phyloP scores from a whole-genome alignment of 2,113 vertebrate genomes.

The Ptychochromis oligacanthus region DNA sequence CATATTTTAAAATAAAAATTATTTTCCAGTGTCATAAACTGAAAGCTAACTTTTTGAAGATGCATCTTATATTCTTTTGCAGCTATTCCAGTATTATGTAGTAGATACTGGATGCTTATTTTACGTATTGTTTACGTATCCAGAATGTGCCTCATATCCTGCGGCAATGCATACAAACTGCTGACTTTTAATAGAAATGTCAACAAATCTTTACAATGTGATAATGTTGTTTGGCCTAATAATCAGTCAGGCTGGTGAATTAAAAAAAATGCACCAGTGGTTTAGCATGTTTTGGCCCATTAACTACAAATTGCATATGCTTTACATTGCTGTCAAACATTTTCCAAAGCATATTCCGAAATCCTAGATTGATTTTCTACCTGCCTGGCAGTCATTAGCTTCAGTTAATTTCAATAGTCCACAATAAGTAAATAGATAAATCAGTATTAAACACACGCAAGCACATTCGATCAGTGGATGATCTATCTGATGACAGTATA shows the following conservation, averaged over 20 bases:
- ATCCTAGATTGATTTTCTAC: conserved; percentile 27
- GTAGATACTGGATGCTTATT: not conserved
- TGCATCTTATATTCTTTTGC: not conserved
- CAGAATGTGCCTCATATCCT: not conserved
- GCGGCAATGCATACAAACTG: not conserved
- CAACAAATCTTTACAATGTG: conserved; percentile 8
- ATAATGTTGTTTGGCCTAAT: not conserved
- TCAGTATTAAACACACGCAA: not conserved
- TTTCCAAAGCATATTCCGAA: conserved; percentile 15
- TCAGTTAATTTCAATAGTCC: not conserved
- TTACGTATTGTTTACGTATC: not conserved
- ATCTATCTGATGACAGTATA: not conserved
- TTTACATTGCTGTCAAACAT: conserved; percentile 11
- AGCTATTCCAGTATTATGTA: not conserved
- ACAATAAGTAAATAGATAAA: not conserved
- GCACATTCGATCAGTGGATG: not conserved
- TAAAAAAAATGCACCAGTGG: conserved; percentile 12
- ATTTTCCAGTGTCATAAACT: not conserved
- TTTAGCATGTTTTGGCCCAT: conserved; percentile 36
- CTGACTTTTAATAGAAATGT: conserved; percentile 30
- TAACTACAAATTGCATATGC: conserved; percentile 41
- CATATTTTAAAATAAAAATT: not conserved
- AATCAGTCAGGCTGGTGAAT: not conserved
- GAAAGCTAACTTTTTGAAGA: not conserved
- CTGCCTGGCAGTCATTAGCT: conserved; percentile 10